Conservation (phyloP, 2,888 invertebrate genomes). For the Athrips mouffetella region DNA sequence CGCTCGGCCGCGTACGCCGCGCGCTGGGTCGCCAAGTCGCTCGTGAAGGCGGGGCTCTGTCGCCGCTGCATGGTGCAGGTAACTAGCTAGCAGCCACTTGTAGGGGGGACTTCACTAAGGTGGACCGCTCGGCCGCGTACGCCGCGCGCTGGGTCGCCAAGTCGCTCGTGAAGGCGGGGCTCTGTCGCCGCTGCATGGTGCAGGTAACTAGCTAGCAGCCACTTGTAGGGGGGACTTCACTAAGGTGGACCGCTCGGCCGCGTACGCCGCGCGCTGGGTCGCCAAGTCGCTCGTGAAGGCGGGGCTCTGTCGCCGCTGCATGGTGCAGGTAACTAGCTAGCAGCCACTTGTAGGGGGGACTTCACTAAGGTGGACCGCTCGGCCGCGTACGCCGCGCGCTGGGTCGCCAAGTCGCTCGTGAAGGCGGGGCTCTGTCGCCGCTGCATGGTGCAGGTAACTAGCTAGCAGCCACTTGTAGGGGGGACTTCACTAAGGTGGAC, state of each 20-base stretch:
- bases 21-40: conserved; percentile 99
- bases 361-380: conserved; percentile 98
- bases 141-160: conserved; percentile 99
- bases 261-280: conserved; percentile 99
- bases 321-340: conserved; percentile 98
- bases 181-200: conserved; percentile 97
- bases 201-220: too few relatives aligned
- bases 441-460: conserved; percentile 97
- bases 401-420: conserved; percentile 99
- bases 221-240: conserved; percentile 91
- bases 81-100: too few relatives aligned
- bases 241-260: conserved; percentile 97
- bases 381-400: conserved; percentile 98
- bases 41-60: conserved; percentile 96
- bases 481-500: conserved; percentile 98
- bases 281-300: conserved; percentile 98
- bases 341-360: conserved; percentile 86
- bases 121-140: conserved; percentile 98
- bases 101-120: conserved; percentile 93
- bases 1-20: conserved; percentile 98
- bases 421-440: conserved; percentile 96
- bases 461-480: too few relatives aligned
- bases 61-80: conserved; percentile 97
- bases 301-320: conserved; percentile 95
- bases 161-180: conserved; percentile 95